Base-by-base conservation (phyloP, 2,797 vertebrate species). In the Acrossocheilus wenchowensis region DNA sequence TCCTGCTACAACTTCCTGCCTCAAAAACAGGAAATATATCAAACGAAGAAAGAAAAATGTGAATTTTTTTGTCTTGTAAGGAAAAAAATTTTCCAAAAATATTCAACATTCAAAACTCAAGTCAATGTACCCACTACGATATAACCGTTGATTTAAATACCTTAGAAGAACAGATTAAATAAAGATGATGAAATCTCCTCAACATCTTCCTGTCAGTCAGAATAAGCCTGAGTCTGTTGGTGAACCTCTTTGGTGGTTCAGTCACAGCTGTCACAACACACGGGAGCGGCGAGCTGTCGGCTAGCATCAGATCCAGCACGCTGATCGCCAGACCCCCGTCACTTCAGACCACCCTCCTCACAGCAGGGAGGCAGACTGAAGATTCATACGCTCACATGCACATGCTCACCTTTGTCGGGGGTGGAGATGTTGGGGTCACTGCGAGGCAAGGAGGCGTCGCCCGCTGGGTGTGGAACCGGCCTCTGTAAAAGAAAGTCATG, bases 391-490 rank as follows among this genome's bases (percentile, higher is more conserved):
- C 11, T 26, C 64, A 74, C 86, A 45, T 48, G 39, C 30, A 78
- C 54, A 57, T 6, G 82, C 91, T 92, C 93, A 99, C 98, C 97
- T 97, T 98, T 99, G 84, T 99, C 98, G 52, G 98, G 96, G 12
- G 94, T 93, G 0, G 97, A 97, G 88, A 99, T 96, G 94, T 94
- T 99, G 81, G 98, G 97, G 92, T 99, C 98, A 89, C 97, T 99
- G 91, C 97, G 94, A 2, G 98, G 98, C 93, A 98, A 94, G 92
- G 96, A 96, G 86, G 95, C 91, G 0, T 99, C 97, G 68, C 97
- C 97, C 91, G 97, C 96, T 78, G 97, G 97, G 94, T 98, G 98
- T 85, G 97, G 94, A 89, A 97, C 91, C 88, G 96, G 96, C 93
- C 97, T 97, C 98, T 99, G 95, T 36, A 43, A 74, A 78, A 71